Base-by-base conservation (phyloP, 2,888 invertebrate genomes). In the Elegia similella region DNA sequence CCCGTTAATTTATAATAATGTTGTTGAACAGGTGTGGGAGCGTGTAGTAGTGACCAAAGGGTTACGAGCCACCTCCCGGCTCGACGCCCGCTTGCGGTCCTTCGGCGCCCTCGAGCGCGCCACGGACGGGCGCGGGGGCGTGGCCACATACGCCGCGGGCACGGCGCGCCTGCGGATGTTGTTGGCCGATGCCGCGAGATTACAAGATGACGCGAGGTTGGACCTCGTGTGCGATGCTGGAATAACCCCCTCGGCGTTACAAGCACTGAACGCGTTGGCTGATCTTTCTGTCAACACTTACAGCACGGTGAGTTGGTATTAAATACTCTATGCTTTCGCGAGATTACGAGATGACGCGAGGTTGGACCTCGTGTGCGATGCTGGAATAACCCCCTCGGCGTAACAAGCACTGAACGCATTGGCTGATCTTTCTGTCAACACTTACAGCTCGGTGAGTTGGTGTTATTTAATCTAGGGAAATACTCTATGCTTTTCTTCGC, bases 61-160 rank as follows among this genome's bases (percentile, higher is more conserved):
- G 0, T 59, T 71, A 82, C 85, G 93, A 83, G 64, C 73, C 0
- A 75, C 77, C 0, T 61, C 92, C 0, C 92, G 93, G 7, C 62
- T 95, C 66, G 95, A 95, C 64, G 85, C 88, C 0, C 93, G 95
- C 0, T 92, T 95, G 82, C 95, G 95, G 59, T 93, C 93, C 15
- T 95, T 94, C 76, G 93, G 93, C 32, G 85, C 94, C 2, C 81
- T 94, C 0, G 95, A 95, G 63, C 91, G 92, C 29, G 88, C 93
- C 0, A 78, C 94, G 52, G 94, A 95, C 67, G 94, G 95, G 58
- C 92, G 94, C 72, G 92, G 93, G 0, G 93, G 94, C 6, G 68
- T 70, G 2, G 86, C 87, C 5, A 93, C 71, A 0, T 93, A 72
- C 78, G 93, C 52, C 74, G 94, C 61, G 80, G 94, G 75, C 75